phyloP scores from a whole-genome alignment of 2,797 vertebrate genomes.

The Coendou prehensilis region DNA sequence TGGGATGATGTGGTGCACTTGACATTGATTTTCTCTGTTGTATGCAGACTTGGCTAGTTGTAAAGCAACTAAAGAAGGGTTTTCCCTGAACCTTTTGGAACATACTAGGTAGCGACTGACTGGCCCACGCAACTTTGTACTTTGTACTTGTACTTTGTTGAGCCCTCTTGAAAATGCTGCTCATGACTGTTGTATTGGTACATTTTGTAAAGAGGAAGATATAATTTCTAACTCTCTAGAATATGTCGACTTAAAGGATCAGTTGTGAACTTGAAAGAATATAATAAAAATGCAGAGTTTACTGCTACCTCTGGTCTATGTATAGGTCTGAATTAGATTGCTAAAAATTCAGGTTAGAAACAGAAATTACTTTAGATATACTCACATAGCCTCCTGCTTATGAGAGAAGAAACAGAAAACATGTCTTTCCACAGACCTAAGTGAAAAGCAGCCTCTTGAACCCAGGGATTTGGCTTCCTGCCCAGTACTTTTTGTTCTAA shows the following conservation, averaged over 20 bases:
- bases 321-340: neutral
- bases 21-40: neutral
- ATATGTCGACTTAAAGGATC: slow-evolving; percentile 1
- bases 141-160: neutral
- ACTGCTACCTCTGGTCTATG: neutral
- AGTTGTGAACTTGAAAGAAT: slow-evolving; percentile 10
- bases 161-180: neutral
- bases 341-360: slow-evolving; percentile 41
- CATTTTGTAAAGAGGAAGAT: neutral
- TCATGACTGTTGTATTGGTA: neutral
- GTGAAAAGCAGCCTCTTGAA: neutral
- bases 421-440: neutral
- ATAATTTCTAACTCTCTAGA: slow-evolving; percentile 13
- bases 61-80: neutral
- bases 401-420: neutral
- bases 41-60: neutral
- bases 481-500: neutral
- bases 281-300: neutral
- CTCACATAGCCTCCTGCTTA: neutral
- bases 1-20: neutral
- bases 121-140: neutral
- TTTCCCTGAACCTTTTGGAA: neutral
- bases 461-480: neutral
- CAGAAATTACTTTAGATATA: slow-evolving; percentile 30
- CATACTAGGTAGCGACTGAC: neutral